Conservation (phyloP, 2,113 vertebrate species). For the Dinomys branickii region DNA sequence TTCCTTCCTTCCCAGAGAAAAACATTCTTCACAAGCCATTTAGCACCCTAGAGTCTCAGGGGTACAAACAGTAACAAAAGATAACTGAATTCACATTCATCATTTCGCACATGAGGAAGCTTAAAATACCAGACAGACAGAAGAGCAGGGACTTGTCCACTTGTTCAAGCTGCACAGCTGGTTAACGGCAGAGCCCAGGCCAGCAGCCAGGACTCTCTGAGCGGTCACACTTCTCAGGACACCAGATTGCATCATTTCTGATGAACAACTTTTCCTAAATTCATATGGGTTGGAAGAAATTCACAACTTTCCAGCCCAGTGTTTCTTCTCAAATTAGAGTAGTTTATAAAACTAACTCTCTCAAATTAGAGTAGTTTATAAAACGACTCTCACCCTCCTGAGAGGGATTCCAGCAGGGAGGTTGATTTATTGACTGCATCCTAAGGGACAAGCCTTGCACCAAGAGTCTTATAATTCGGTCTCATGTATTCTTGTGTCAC, state of each 20-base stretch:
- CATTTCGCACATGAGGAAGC: neutral
- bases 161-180: neutral
- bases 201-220: neutral
- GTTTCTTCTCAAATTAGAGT: neutral
- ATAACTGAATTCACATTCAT: neutral
- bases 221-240: neutral
- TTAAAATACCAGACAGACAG: neutral
- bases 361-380: neutral
- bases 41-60: neutral
- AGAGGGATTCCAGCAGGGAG: neutral
- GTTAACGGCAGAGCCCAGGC: neutral
- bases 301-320: neutral
- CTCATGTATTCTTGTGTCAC: neutral
- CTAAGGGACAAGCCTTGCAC: neutral
- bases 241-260: neutral
- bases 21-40: neutral
- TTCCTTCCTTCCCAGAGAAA: neutral
- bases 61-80: neutral
- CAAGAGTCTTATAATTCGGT: neutral
- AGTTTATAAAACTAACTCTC: neutral
- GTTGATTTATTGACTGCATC: neutral
- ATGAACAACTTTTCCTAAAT: neutral
- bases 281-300: constrained; percentile 17
- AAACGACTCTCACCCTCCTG: neutral
- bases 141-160: neutral